Evolutionary conservation across 1,140 invertebrate species (phyloP).

Genomic region (Acromyrmex echinatior): DNA sequence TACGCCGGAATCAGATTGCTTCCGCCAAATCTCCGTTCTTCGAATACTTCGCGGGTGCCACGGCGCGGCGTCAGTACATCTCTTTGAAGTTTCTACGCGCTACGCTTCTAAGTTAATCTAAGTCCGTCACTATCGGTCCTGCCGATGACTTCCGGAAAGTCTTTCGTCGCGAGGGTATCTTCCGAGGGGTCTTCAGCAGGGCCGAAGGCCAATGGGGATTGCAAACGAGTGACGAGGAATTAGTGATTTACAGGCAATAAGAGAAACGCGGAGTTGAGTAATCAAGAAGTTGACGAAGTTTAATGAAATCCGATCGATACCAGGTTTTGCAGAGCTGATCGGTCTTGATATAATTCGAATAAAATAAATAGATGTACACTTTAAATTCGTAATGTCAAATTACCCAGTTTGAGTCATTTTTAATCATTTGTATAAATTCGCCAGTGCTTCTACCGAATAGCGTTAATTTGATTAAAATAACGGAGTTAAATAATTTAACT

Average conservation of each 20-base stretch:
- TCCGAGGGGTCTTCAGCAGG: slow-evolving; percentile 19
- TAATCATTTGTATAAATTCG: too few species aligned
- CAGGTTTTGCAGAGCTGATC: slow-evolving; percentile 22
- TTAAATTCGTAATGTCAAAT: too few species aligned
- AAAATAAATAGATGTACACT: neutral
- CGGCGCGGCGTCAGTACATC: slow-evolving; percentile 57
- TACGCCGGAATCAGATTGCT: slow-evolving; percentile 70
- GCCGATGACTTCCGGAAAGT: slow-evolving; percentile 58
- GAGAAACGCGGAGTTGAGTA: slow-evolving; percentile 38
- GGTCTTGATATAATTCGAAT: slow-evolving; percentile 22
- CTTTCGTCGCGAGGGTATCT: slow-evolving; percentile 43
- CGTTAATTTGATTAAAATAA: too few species aligned
- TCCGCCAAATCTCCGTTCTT: slow-evolving; percentile 73
- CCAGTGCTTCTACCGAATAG: too few species aligned
- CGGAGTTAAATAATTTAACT: too few species aligned
- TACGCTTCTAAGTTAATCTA: slow-evolving; percentile 73
- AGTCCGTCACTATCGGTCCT: slow-evolving; percentile 69
- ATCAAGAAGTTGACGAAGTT: slow-evolving; percentile 46
- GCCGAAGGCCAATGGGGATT: slow-evolving; percentile 4
- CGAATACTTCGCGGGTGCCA: slow-evolving; percentile 73
- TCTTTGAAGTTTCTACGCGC: slow-evolving; percentile 68
- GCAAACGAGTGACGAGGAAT: slow-evolving; percentile 44
- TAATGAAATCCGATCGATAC: slow-evolving; percentile 46
- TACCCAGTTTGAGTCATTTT: too few species aligned
- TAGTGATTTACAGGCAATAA: slow-evolving; percentile 62